Conservation (phyloP, 2,888 invertebrate species). For the Halictus quadricinctus region DNA sequence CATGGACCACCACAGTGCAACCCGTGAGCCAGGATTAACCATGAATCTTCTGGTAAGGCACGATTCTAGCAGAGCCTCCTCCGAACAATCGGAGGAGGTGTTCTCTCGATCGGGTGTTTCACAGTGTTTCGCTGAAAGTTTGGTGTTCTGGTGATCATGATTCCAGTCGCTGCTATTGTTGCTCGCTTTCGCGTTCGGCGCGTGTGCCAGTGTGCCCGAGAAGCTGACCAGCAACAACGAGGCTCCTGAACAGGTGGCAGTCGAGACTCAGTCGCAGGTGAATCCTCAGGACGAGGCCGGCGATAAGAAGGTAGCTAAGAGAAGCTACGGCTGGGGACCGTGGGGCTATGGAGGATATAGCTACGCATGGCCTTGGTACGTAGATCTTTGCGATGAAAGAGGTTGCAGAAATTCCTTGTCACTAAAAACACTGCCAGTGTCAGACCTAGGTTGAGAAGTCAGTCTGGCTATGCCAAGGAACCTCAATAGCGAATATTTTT, state of each 20-base stretch:
- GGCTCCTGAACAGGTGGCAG: slow-evolving; percentile 53
- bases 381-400: slow-evolving; percentile 14
- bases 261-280: slow-evolving; percentile 51
- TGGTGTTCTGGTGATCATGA: slow-evolving; percentile 25
- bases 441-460: neutral
- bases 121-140: neutral
- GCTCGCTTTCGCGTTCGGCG: slow-evolving; percentile 62
- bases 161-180: slow-evolving; percentile 70
- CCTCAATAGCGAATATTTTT: neutral
- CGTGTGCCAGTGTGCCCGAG: slow-evolving; percentile 54
- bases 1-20: slow-evolving; percentile 65
- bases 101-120: neutral
- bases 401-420: slow-evolving; percentile 1
- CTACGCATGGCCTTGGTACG: slow-evolving; percentile 71
- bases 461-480: neutral
- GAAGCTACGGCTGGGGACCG: slow-evolving; percentile 70
- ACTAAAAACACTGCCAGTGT: neutral
- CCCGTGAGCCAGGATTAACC: slow-evolving; percentile 57
- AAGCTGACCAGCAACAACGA: slow-evolving; percentile 52
- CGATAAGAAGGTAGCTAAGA: slow-evolving; percentile 71
- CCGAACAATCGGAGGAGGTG: neutral
- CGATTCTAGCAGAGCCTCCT: neutral
- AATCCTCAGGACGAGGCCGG: slow-evolving; percentile 46
- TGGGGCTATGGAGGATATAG: slow-evolving; percentile 61
- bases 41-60: slow-evolving; percentile 75